phyloP scores from a whole-genome alignment of 2,113 vertebrate genomes.

The Eudyptes chrysolophus region DNA sequence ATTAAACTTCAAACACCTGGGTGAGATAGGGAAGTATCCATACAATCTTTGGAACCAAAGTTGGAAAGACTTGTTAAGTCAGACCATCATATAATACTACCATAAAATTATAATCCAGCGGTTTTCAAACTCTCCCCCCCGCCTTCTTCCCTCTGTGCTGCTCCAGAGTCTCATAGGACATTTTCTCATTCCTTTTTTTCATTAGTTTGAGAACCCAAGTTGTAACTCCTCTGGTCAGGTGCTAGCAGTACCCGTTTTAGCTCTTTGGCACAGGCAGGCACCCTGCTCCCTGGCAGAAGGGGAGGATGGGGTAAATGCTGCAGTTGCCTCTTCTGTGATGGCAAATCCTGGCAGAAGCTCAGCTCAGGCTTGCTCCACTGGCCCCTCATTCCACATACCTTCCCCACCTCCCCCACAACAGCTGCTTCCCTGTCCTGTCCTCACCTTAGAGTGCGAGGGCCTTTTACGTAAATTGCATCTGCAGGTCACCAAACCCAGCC shows the following conservation, averaged over 20 bases:
- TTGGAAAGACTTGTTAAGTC: slow-evolving; percentile 70
- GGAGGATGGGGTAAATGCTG: background rate
- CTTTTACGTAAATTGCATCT: background rate
- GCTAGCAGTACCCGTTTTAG: background rate
- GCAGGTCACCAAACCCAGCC: background rate
- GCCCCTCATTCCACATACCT: background rate
- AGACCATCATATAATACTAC: slow-evolving; percentile 48
- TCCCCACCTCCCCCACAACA: background rate
- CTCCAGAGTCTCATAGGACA: background rate
- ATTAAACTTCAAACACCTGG: slow-evolving; percentile 69
- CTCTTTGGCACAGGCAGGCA: background rate
- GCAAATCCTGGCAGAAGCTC: background rate
- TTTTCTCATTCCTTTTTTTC: slow-evolving; percentile 5
- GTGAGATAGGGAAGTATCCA: slow-evolving; percentile 67
- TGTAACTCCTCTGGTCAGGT: background rate
- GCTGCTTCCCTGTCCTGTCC: background rate
- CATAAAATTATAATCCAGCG: slow-evolving; percentile 60
- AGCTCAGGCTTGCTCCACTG: background rate
- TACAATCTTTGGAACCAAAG: slow-evolving; percentile 54
- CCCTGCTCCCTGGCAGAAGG: background rate
- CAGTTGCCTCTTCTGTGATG: background rate
- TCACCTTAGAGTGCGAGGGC: background rate
- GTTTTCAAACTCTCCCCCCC: background rate
- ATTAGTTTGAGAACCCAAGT: background rate
- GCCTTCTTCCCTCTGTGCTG: background rate